Base-by-base conservation (phyloP, 2,113 vertebrate genomes). In the Pterophyllum scalare region DNA sequence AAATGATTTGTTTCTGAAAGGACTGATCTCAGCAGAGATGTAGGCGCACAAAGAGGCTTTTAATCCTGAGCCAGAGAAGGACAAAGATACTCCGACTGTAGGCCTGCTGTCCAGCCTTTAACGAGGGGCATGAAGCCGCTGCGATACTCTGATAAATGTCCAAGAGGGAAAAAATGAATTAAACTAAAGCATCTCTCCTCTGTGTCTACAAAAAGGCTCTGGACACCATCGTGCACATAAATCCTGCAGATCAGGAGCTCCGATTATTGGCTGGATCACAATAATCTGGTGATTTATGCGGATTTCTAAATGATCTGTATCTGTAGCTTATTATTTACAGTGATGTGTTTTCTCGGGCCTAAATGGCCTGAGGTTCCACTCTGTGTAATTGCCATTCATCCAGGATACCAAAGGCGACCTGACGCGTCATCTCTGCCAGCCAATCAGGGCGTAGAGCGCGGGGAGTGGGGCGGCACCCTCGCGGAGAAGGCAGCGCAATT, bases 401-500 rank as follows among this genome's bases (percentile, higher is more conserved):
- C 88, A 82, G 75, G 35, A 56, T 28, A 26, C 75, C 58, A 43
- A 13, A 65, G 52, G 28, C 74, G 38, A 43, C 35, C 61, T 26
- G 22, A 46, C 24, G 31, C 90, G 82, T 87, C 88, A 84, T 26
- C 35, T 1, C 40, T 0, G 28, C 10, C 72, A 7, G 28, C 96
- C 95, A 96, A 96, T 96, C 77, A 77, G 81, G n/a, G 31, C 33
- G 52, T n/a, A 13, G 78, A 15, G 75, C 89, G 94, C 93, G 89
- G 81, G n/a, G 15, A 86, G 31, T 88, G 88, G 94, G 94, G 95
- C 88, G 86, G 85, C 62, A 89, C 90, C 15, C 70, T 83, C 58
- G 85, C 86, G 78, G 78, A 90, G 94, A 92, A 95, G 90, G 94
- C 90, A 95, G 95, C 90, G 95, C 96, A 96, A 97, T 97, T 96